Evolutionary conservation across 2,797 vertebrate genomes (phyloP).

Genomic region (Girardinus metallicus): DNA sequence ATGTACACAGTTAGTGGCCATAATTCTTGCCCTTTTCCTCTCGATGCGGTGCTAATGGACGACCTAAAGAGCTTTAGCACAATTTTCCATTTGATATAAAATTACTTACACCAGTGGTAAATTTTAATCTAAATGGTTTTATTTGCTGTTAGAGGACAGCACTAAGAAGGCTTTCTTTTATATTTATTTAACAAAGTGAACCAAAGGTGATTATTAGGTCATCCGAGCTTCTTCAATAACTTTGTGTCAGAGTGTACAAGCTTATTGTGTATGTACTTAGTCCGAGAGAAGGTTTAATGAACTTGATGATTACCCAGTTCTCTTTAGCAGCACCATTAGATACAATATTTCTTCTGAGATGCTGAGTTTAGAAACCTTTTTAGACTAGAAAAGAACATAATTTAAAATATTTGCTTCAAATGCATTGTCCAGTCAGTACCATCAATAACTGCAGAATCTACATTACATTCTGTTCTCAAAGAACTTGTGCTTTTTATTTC

Average conservation of each 20-base stretch:
- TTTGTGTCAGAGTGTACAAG: neutral
- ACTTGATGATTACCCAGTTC: neutral
- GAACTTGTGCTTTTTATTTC: neutral
- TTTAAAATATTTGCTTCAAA: neutral
- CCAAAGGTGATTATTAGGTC: slow-evolving; percentile 11
- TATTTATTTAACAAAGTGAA: neutral
- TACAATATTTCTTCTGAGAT: neutral
- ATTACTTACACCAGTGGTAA: slow-evolving; percentile 43
- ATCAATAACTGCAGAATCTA: neutral
- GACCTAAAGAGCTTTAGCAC: slow-evolving; percentile 43
- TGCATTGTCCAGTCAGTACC: neutral
- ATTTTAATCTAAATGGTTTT: slow-evolving; percentile 42
- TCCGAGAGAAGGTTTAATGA: neutral
- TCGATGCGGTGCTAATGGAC: slow-evolving; percentile 35
- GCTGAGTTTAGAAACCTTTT: neutral
- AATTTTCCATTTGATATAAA: slow-evolving; percentile 22
- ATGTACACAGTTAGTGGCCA: neutral
- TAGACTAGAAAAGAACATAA: neutral
- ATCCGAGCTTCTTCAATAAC: neutral
- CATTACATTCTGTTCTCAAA: neutral
- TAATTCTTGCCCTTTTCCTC: slow-evolving; percentile 28
- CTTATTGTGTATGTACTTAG: neutral
- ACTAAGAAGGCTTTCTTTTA: neutral
- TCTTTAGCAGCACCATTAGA: neutral
- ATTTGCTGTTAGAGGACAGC: slow-evolving; percentile 8